Evolutionary conservation across 2,797 vertebrate genomes (phyloP).

Genomic region (Tolypeutes matacus): DNA sequence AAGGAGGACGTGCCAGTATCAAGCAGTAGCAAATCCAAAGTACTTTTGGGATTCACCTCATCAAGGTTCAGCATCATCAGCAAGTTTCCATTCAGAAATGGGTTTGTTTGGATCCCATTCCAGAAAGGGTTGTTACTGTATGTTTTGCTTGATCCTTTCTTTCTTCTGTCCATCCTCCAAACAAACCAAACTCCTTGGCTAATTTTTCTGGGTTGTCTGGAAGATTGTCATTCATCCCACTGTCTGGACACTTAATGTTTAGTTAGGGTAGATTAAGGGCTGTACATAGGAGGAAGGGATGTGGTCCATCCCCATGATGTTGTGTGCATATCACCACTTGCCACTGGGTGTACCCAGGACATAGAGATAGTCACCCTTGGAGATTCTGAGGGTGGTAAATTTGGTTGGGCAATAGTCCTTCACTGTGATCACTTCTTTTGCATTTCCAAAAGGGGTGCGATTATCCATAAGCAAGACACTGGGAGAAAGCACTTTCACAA

Average conservation of each 20-base stretch:
- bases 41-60: constrained; percentile 82
- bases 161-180: constrained; percentile 90
- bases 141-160: constrained; percentile 85
- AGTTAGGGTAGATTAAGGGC: constrained; percentile 92
- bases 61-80: constrained; percentile 84
- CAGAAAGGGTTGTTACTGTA: constrained; percentile 92
- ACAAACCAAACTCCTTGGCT: constrained; percentile 92
- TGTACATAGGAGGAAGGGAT: constrained; percentile 97
- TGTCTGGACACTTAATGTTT: constrained; percentile 93
- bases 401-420: constrained; percentile 97
- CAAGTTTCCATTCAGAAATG: constrained; percentile 89
- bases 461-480: constrained; percentile 95
- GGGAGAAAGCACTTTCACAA: constrained; percentile 94
- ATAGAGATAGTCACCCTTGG: constrained; percentile 96
- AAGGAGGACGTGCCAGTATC: constrained; percentile 87
- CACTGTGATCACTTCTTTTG: constrained; percentile 96
- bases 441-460: constrained; percentile 92
- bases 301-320: constrained; percentile 98
- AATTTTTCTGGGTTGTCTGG: constrained; percentile 93
- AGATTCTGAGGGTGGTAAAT: constrained; percentile 97
- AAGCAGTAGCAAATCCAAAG: constrained; percentile 93
- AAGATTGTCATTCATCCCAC: constrained; percentile 95
- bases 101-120: constrained; percentile 91
- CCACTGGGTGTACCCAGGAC: constrained; percentile 96
- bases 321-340: constrained; percentile 99